Conservation (phyloP, 2,888 invertebrate genomes). For the Eulithis testata region DNA sequence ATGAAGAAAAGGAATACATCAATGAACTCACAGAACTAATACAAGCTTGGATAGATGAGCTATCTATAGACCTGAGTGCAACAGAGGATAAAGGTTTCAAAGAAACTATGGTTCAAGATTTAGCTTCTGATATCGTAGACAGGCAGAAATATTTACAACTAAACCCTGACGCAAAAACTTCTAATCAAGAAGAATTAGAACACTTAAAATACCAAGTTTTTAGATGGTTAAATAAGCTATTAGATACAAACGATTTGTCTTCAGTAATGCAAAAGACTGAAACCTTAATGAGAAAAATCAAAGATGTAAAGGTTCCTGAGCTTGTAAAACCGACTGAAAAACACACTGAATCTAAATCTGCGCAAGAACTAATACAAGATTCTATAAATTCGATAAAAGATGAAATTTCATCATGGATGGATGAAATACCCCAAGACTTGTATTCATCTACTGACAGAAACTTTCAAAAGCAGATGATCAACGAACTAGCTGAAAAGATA, state of each 20-base stretch:
- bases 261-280: conserved; percentile 41
- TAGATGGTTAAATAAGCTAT: conserved; percentile 49
- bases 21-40: conserved; percentile 40
- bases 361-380: too few relatives aligned
- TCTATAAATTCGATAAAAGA: conserved; percentile 32
- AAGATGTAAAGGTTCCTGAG: conserved; percentile 37
- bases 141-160: conserved; percentile 58
- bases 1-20: conserved; percentile 42
- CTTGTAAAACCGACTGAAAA: conserved; percentile 26
- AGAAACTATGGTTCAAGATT: conserved; percentile 43
- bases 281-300: conserved; percentile 45
- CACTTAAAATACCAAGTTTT: conserved; percentile 61
- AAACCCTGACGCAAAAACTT: conserved; percentile 46
- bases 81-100: conserved; percentile 37
- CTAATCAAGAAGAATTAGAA: conserved; percentile 53
- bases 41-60: conserved; percentile 44
- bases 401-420: conserved; percentile 42
- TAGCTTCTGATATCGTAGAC: conserved; percentile 56
- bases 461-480: conserved; percentile 25
- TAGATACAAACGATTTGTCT: conserved; percentile 43
- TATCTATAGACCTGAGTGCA: conserved; percentile 40
- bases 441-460: conserved; percentile 19
- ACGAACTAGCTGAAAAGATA: conserved; percentile 39
- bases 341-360: neutral
- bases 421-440: conserved; percentile 35